Percentiles rank a stretch among this genome's conserved stretches.
phyloP scores from a whole-genome alignment of 2,113 vertebrate species.

The Scomber japonicus region DNA sequence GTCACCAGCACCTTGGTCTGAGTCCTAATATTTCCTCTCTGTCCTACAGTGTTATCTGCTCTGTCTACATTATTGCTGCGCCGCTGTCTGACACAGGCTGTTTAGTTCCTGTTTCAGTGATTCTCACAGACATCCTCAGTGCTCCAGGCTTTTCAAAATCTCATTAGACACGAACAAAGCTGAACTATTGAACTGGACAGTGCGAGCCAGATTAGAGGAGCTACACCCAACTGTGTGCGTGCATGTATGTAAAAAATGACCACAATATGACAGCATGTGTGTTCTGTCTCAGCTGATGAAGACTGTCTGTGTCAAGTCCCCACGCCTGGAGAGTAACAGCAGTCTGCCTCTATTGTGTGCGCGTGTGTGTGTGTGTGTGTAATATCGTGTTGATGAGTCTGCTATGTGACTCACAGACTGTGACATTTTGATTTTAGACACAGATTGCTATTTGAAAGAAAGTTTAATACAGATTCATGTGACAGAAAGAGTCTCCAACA shows the following conservation, averaged over 20 bases:
- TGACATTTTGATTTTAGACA: constrained; percentile 1
- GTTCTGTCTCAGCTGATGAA: constrained; percentile 46
- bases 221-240: background rate
- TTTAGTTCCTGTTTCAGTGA: constrained; percentile 44
- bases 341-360: background rate
- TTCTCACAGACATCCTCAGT: constrained; percentile 45
- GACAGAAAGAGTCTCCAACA: background rate
- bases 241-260: constrained; percentile 46
- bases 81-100: constrained; percentile 45
- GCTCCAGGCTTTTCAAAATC: constrained; percentile 71
- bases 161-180: constrained; percentile 70
- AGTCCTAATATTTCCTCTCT: constrained; percentile 67
- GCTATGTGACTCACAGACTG: background rate
- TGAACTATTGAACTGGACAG: constrained; percentile 66
- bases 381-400: background rate
- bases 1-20: constrained; percentile 39
- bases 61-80: constrained; percentile 50
- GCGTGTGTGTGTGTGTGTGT: background rate
- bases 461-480: background rate
- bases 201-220: constrained; percentile 29
- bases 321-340: constrained; percentile 57
- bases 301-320: constrained; percentile 11
- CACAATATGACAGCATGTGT: constrained; percentile 45
- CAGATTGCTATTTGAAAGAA: background rate
- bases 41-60: constrained; percentile 54